A percentile compares a stretch with the other conserved stretches of the same genome.
Conservation (phyloP, 2,113 vertebrate genomes). For the Probosciger aterrimus region DNA sequence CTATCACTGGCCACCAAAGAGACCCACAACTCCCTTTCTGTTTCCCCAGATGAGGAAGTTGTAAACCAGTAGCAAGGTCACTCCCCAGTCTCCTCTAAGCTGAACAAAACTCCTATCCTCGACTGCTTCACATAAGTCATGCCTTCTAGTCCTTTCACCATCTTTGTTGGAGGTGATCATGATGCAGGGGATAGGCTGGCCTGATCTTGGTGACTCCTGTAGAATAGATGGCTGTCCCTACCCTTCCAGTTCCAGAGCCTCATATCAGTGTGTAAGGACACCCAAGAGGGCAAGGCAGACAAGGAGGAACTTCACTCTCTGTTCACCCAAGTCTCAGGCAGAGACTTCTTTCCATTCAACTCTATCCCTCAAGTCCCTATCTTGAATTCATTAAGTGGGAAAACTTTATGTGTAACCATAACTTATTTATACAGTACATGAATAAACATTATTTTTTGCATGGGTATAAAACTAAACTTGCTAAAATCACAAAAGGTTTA, state of each 20-base stretch:
- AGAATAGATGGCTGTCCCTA: background rate
- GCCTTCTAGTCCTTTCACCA: background rate
- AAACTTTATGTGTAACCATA: background rate
- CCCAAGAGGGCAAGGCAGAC: background rate
- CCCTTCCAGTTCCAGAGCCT: background rate
- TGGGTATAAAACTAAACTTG: background rate
- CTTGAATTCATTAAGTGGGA: background rate
- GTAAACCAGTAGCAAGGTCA: background rate
- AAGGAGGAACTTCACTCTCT: background rate
- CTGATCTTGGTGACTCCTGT: background rate
- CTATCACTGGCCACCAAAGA: background rate
- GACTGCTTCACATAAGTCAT: background rate
- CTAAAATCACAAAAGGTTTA: background rate
- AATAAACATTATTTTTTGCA: background rate
- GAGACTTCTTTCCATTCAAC: background rate
- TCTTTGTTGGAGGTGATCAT: background rate
- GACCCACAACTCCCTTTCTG: background rate
- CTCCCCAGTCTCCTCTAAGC: background rate
- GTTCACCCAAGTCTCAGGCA: background rate
- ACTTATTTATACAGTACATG: background rate
- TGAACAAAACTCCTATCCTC: background rate
- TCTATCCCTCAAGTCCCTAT: background rate
- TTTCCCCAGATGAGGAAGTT: rapidly evolving
- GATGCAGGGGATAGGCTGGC: background rate
- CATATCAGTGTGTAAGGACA: background rate